Conservation (phyloP, 2,888 invertebrate species). For the Eumerus sabulonum region DNA sequence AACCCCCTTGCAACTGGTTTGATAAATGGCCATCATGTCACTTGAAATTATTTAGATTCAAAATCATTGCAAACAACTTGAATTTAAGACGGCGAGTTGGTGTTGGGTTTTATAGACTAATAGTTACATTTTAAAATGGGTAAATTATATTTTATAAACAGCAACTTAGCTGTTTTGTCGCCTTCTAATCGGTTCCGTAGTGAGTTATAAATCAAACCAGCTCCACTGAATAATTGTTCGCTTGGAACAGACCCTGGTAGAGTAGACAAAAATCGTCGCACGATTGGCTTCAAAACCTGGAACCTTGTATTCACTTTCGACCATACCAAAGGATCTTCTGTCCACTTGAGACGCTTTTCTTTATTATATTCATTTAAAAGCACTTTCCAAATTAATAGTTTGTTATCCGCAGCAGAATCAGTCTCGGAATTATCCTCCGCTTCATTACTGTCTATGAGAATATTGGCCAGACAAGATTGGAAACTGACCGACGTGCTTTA, state of each 20-base stretch:
- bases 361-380: conserved; percentile 2
- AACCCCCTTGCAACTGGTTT: too few relatives aligned
- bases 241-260: conserved; percentile 8
- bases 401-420: conserved; percentile 13
- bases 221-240: not conserved
- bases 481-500: conserved; percentile 15
- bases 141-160: conserved; percentile 23
- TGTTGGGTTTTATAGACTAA: too few relatives aligned
- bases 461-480: conserved; percentile 22
- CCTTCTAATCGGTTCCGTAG: conserved; percentile 19
- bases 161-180: conserved; percentile 16
- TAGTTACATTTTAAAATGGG: conserved; percentile 4
- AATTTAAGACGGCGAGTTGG: too few relatives aligned
- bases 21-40: too few relatives aligned
- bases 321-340: too few relatives aligned
- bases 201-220: conserved; percentile 8
- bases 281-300: not conserved
- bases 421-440: conserved; percentile 9
- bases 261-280: too few relatives aligned
- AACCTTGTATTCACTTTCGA: too few relatives aligned
- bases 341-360: too few relatives aligned
- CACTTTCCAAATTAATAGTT: conserved; percentile 9
- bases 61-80: too few relatives aligned
- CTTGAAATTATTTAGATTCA: too few relatives aligned
- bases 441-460: conserved; percentile 20